A percentile compares a stretch with the other conserved stretches of the same genome.
phyloP scores from a whole-genome alignment of 2,113 vertebrate species.

The Cichladusa arquata region DNA sequence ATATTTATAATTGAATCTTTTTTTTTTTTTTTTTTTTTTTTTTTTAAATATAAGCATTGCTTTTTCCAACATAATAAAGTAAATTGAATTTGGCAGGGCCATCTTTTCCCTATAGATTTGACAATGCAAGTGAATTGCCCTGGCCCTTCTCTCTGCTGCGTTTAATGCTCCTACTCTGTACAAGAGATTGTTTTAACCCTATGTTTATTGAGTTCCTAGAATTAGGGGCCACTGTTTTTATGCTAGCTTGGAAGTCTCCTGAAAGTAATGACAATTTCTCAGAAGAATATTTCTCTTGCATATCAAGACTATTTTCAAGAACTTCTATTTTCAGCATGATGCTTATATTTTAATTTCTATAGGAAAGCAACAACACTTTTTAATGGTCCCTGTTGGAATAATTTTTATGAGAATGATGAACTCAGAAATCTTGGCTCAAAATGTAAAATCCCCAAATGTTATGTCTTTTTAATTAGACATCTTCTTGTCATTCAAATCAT shows the following conservation, averaged over 20 bases:
- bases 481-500: not conserved
- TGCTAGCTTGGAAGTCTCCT: not conserved
- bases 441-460: not conserved
- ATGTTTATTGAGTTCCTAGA: not conserved
- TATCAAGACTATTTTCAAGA: slow-evolving; percentile 37
- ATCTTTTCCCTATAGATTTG: slow-evolving; percentile 22
- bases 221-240: not conserved
- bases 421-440: not conserved
- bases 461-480: not conserved
- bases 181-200: not conserved
- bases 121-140: slow-evolving; percentile 11
- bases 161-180: slow-evolving; percentile 5
- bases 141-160: not conserved
- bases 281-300: slow-evolving; percentile 6
- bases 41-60: not conserved
- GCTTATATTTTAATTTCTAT: not conserved
- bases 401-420: slow-evolving; percentile 27
- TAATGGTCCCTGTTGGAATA: not conserved
- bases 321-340: not conserved
- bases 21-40: not conserved
- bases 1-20: slow-evolving; percentile 48
- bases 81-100: slow-evolving; percentile 45
- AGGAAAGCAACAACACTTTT: not conserved
- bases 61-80: slow-evolving; percentile 26
- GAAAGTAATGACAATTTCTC: not conserved